phyloP scores from a whole-genome alignment of 2,797 vertebrate genomes.

The Naso thynnoides region DNA sequence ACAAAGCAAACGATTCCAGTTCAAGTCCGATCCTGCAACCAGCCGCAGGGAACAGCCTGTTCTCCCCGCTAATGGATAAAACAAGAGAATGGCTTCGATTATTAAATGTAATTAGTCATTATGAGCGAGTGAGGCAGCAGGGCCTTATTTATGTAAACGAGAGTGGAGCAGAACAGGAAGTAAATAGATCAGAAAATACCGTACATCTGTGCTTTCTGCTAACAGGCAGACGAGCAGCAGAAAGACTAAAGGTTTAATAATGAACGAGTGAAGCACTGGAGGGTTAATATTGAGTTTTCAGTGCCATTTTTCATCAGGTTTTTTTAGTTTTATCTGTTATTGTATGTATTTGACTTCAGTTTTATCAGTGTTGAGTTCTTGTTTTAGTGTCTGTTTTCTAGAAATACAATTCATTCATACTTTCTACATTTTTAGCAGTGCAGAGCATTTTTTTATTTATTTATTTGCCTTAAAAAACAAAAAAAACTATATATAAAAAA shows the following conservation, averaged over 20 bases:
- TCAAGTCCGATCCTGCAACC: neutral
- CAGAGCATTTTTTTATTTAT: too few species aligned
- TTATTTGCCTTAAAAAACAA: too few species aligned
- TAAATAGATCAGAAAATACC: constrained; percentile 26
- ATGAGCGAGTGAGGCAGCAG: constrained; percentile 5
- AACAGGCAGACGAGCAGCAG: constrained; percentile 18
- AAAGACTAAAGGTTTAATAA: constrained; percentile 29
- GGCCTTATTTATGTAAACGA: constrained; percentile 40
- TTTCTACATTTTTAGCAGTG: too few species aligned
- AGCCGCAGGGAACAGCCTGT: neutral
- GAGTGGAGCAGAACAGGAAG: constrained; percentile 23
- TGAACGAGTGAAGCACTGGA: neutral
- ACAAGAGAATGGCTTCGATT: constrained; percentile 26
- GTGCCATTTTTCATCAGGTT: neutral
- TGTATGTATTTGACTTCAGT: neutral
- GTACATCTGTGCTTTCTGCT: constrained; percentile 33
- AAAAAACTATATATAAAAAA: too few species aligned
- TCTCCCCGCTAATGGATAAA: constrained; percentile 20
- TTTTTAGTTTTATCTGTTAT: neutral
- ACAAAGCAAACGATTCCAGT: neutral
- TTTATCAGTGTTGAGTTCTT: neutral
- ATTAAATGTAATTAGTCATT: constrained; percentile 44
- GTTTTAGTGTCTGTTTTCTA: neutral
- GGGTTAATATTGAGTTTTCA: neutral
- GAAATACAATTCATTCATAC: too few species aligned